Evolutionary conservation across 1,140 invertebrate species (phyloP).

Genomic region (Rhagoletis pomonella): DNA sequence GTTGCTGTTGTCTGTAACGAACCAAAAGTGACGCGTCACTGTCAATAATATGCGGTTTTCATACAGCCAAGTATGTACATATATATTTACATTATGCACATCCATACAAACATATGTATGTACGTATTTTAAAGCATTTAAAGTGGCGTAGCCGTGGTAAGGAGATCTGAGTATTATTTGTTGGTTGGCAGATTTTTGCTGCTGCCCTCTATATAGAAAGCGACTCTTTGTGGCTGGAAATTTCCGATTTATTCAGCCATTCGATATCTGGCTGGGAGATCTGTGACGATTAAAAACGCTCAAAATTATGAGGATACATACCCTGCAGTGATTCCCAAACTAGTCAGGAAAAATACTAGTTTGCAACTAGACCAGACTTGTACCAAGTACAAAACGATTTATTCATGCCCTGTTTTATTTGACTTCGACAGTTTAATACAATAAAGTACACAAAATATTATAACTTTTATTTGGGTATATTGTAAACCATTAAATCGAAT

Average conservation of each 20-base stretch:
- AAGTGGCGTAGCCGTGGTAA: conserved; percentile 22
- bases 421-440: too few relatives aligned
- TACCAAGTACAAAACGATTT: too few relatives aligned
- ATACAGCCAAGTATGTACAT: conserved; percentile 62
- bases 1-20: conserved; percentile 40
- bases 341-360: too few relatives aligned
- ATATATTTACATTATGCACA: conserved; percentile 59
- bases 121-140: conserved; percentile 46
- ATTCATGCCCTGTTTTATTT: too few relatives aligned
- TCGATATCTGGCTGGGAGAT: conserved; percentile 52
- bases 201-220: conserved; percentile 33
- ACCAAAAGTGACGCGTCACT: conserved; percentile 71
- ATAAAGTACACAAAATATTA: too few relatives aligned
- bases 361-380: too few relatives aligned
- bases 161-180: conserved; percentile 12
- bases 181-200: conserved; percentile 28
- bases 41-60: conserved; percentile 63
- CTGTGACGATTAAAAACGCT: conserved; percentile 55
- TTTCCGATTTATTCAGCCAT: conserved; percentile 36
- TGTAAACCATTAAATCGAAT: too few relatives aligned
- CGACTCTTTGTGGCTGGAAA: conserved; percentile 18
- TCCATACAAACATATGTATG: conserved; percentile 36
- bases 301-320: background rate
- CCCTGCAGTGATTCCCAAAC: too few relatives aligned
- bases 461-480: too few relatives aligned